These are phyloP conservation scores for Eudyptes chrysolophus DNA, from an alignment of 2,113 vertebrate genomes.

Conservation along the genomic window DNA sequence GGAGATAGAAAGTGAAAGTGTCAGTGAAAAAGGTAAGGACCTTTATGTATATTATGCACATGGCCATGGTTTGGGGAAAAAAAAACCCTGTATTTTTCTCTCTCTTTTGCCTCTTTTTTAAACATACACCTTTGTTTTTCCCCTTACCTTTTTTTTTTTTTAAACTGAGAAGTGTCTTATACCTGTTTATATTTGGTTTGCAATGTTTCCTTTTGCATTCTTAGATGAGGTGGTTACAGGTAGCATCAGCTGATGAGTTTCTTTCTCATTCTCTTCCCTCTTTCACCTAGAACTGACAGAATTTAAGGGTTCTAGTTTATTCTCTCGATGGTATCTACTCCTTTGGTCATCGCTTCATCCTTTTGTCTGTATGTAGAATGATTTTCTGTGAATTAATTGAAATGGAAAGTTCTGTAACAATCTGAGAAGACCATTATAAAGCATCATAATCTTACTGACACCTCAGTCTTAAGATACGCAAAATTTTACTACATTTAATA, in stretches of 20 bases:
- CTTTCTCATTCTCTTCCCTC: background rate
- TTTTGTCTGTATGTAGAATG: background rate
- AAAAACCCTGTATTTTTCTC: slow-evolving; percentile 13
- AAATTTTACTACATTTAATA: background rate
- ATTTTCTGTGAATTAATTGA: background rate
- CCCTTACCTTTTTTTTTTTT: background rate
- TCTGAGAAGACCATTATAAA: background rate
- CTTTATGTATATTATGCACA: slow-evolving; percentile 51
- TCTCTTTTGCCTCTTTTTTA: slow-evolving; percentile 19
- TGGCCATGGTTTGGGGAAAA: slow-evolving; percentile 42
- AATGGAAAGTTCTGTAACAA: background rate
- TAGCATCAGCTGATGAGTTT: background rate
- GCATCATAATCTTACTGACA: background rate
- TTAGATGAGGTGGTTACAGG: background rate
- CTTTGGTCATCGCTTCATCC: background rate
- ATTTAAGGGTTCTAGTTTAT: background rate
- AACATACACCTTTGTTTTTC: background rate
- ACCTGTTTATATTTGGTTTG: slow-evolving; percentile 16
- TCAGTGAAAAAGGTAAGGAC: slow-evolving; percentile 96
- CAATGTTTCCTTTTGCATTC: slow-evolving; percentile 7
- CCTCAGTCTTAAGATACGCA: background rate
- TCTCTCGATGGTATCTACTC: background rate
- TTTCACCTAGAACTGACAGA: background rate
- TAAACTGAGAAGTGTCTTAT: background rate
- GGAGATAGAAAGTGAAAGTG: slow-evolving; percentile 95